Evolutionary conservation across 2,888 invertebrate genomes (phyloP), one percentile per base, ranked within the genome.

Genomic region (Eumerus sabulonum): DNA sequence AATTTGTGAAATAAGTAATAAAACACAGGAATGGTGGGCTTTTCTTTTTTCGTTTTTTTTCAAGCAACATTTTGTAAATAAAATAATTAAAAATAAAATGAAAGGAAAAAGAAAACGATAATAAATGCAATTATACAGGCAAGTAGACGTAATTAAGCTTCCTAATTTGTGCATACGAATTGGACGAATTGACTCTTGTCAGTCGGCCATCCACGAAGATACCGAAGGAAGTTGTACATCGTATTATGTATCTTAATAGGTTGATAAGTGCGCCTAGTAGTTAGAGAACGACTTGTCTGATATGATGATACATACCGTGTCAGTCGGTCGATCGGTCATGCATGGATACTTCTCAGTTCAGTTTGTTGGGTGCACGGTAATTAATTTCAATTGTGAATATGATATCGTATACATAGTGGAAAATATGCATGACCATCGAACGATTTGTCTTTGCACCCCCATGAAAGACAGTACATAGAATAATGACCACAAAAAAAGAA

Each of bases 1-100:
- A 73, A 79, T 77, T 73, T 73, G 47, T 68, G 59, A 68, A 79
- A 79, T 67, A 73, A 73, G 74, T 68, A 79, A 79, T 79, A 79
- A 79, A 79, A 79, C 59, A 74, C 79, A 79, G 79, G 54, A 44
- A 48, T 57, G 36, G 67, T 50, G 62, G 48, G 64, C n/a, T n/a
- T n/a, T 76, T 68, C 50, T 63, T 50, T 18, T 40, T 9, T 35
- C 5, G 19, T 53, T 40, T 48, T 38, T 51, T 50, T 27, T 17
- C 11, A 14, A 53, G 17, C 45, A 40, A 36, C 70, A 72, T 12
- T 51, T 67, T 48, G 66, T 72, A 72, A 77, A 77, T 63, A 67
- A 60, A 77, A 72, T 67, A 72, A 71, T 72, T 51, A 77, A 62
- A 66, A 67, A 56, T 38, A 64, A 57, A 56, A 47, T 57, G 47